These are phyloP conservation scores for Himalopsyche japonica DNA, from an alignment of 2,888 invertebrate species.

Conservation along the genomic window DNA sequence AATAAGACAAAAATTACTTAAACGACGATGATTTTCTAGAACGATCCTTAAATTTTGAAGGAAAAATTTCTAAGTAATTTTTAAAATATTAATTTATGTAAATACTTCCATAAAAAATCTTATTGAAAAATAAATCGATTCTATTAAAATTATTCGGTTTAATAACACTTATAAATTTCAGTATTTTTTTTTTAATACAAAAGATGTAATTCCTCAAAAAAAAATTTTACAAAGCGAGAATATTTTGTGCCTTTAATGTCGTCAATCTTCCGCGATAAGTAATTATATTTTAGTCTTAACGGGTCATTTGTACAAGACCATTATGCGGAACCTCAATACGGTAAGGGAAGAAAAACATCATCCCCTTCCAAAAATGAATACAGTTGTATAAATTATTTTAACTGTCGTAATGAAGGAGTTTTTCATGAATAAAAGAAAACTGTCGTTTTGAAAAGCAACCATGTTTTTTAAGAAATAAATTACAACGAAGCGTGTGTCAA, in stretches of 20 bases:
- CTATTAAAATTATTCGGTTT: no score
- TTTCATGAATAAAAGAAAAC: background rate
- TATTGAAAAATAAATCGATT: no score
- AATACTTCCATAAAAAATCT: no score
- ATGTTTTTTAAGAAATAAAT: background rate
- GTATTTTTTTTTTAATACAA: background rate
- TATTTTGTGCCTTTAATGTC: background rate
- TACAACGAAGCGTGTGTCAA: background rate
- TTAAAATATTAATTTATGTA: no score
- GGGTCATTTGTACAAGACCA: slow-evolving; percentile 24
- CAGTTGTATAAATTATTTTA: background rate
- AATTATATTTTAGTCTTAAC: slow-evolving; percentile 13
- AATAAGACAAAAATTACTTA: no score
- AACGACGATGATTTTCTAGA: no score
- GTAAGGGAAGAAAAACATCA: background rate
- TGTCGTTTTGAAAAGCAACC: background rate
- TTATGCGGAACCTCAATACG: background rate
- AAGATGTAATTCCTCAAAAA: background rate
- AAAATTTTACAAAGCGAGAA: background rate
- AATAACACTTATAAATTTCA: no score
- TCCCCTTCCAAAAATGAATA: background rate
- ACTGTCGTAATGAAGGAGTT: background rate
- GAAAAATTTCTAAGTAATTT: no score
- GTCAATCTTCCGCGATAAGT: slow-evolving; percentile 15
- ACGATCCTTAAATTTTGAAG: no score